Base-by-base conservation (phyloP, 1,140 invertebrate species). In the Cheumatopsyche charites region DNA sequence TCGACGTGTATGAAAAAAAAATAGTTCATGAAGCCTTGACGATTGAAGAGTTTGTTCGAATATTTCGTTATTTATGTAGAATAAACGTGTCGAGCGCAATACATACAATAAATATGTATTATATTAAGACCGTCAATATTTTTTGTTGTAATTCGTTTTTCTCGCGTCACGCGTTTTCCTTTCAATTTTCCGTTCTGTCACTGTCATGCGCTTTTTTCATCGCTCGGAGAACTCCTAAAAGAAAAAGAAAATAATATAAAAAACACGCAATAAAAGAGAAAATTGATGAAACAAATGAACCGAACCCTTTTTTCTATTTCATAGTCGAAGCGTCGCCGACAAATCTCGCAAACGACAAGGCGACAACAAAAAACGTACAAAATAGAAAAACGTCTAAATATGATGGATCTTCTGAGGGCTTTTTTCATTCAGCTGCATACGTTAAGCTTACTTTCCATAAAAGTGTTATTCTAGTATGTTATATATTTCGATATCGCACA, bases 131-230 rank as follows among this genome's bases (percentile, higher is more conserved):
- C 55, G 55, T 58, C 55, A 58, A 58, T 58, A 58, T 58, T 58
- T 58, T 36, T 36, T 36, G 29, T 36, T 58, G 21, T 26, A 58
- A 58, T 19, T 58, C 55, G 55, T 58, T 58, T 58, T 58, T 58
- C 55, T 19, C 23, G 23, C 55, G 55, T 58, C 55, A 58, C 55
- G 55, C 23, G 55, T 23, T 58, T 58, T 58, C 23, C 55, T 58
- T 58, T 58, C 55, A 58, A 58, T 58, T 58, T 58, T 58, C 55
- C 55, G 55, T 58, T 58, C 55, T 58, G 55, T 58, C 55, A 58
- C 55, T 58, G 55, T 58, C 55, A 58, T 23, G 55, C 55, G 55
- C 25, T 58, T 58, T 58, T 58, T 12, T 26, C 55, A 36, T 4
- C 29, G 19, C 12, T 7, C 55, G 21, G 9, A 58, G 55, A 25